These are phyloP conservation scores for Mellivora capensis DNA, from an alignment of 2,113 vertebrate genomes.

Conservation along the genomic window DNA sequence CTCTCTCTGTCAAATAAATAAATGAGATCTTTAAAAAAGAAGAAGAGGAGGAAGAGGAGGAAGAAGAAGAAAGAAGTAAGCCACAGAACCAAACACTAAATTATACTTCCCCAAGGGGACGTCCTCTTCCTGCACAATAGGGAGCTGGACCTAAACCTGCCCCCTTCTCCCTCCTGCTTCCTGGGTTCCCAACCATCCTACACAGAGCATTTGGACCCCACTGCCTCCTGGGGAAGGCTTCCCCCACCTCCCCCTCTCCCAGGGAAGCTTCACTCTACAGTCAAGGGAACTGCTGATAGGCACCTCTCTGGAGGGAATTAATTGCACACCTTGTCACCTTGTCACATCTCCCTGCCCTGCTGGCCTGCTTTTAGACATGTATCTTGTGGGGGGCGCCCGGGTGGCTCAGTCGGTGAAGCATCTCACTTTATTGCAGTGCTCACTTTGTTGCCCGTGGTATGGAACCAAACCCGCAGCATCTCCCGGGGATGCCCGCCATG, in stretches of 20 bases:
- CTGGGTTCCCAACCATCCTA: neutral
- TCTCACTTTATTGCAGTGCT: neutral
- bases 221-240: neutral
- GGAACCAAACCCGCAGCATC: neutral
- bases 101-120: neutral
- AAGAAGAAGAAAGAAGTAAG: neutral
- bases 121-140: neutral
- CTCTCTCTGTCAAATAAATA: too few relatives aligned
- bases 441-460: neutral
- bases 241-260: neutral
- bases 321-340: neutral
- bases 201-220: neutral
- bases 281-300: neutral
- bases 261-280: neutral
- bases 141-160: neutral
- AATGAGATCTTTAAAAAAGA: too few relatives aligned
- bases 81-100: neutral
- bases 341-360: neutral
- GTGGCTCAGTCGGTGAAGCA: neutral
- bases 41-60: too few relatives aligned
- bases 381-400: neutral
- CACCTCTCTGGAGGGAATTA: neutral
- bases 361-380: neutral
- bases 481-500: neutral
- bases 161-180: neutral